Evolutionary conservation across 2,113 vertebrate genomes (phyloP), one percentile per base, ranked within the genome.

Genomic region (Parotia lawesii): DNA sequence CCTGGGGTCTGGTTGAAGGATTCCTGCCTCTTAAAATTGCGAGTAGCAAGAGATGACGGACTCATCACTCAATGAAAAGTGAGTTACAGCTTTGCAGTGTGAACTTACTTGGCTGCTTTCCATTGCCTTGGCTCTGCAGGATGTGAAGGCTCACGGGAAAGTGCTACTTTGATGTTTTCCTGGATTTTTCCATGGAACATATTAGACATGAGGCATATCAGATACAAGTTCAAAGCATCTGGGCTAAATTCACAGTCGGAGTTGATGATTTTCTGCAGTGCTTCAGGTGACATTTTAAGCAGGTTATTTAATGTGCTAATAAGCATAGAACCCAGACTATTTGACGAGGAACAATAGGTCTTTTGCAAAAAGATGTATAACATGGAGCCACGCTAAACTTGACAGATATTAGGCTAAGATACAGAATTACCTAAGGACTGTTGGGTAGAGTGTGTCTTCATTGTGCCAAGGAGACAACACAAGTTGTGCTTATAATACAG

Each of bases 231-330:
- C 87, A 94, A 81, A 94, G 80, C 50, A 50, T 22, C 54, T 27
- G 45, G 31, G 73, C 81, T 87, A 82, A 75, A 91, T 76, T 81
- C 86, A 82, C 48, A 45, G 60, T 64, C 51, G 33, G 40, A 69
- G 50, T 69, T 74, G 88, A 93, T 78, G 57, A 87, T 78, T 81
- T 85, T 82, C 70, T 93, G 87, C 74, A 71, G 70, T 61, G 84
- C 73, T 92, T 50, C 89, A 85, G 70, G 84, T 93, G 89, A 65
- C 77, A 65, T 86, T 92, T 91, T 65, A 50, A 87, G 87, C 70
- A 76, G 53, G 77, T 54, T 94, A 70, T 92, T 94, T 92, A 79
- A 92, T 87, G 80, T 92, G 86, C 66, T 94, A 82, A 94, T 79
- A 78, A 91, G 84, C 89, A 57, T 8, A 44, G 27, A 84, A 90